Evolutionary conservation across 30 jellyfish, hydroid and myxozoan species (phyloP).

Genomic region (Mastigias papua): DNA sequence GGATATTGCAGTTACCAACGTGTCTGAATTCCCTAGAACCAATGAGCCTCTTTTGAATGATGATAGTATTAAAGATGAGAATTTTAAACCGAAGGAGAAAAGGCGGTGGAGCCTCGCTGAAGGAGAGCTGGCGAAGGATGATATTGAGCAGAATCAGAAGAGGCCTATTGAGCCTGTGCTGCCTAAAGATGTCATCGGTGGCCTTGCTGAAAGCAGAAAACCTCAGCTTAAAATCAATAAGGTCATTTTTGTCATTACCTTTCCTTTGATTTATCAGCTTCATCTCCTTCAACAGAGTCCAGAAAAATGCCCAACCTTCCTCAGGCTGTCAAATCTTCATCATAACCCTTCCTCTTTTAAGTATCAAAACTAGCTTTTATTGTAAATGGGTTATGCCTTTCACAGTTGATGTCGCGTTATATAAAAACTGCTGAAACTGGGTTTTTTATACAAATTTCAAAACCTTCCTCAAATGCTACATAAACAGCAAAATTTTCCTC

Average conservation of each 20-base stretch:
- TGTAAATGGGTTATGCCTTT: too few relatives aligned
- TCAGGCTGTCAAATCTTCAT: too few relatives aligned
- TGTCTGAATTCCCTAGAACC: conserved; percentile 98
- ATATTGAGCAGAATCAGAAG: conserved; percentile 7
- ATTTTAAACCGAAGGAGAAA: conserved; percentile 39
- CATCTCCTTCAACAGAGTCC: too few relatives aligned
- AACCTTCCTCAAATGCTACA: too few relatives aligned
- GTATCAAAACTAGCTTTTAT: too few relatives aligned
- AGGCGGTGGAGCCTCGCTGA: conserved; percentile 84
- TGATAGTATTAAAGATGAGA: conserved; percentile 88
- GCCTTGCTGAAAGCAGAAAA: conserved; percentile 49
- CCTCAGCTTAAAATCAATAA: conserved; percentile 49
- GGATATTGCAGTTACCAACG: conserved; percentile 86
- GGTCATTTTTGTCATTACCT: neutral
- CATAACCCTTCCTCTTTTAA: too few relatives aligned
- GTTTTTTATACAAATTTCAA: too few relatives aligned
- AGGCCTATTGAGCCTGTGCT: conserved; percentile 12
- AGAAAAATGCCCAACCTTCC: too few relatives aligned
- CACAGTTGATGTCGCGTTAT: too few relatives aligned
- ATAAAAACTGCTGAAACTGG: too few relatives aligned
- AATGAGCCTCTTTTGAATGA: conserved; percentile 82
- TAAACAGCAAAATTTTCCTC: too few relatives aligned
- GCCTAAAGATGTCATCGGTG: conserved; percentile 50
- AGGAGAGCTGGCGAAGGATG: conserved; percentile 47
- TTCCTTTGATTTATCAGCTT: neutral